Percentiles rank a stretch among this genome's conserved stretches.
Evolutionary conservation across 2,888 invertebrate species (phyloP).

Genomic region (Xestia sexstrigata): DNA sequence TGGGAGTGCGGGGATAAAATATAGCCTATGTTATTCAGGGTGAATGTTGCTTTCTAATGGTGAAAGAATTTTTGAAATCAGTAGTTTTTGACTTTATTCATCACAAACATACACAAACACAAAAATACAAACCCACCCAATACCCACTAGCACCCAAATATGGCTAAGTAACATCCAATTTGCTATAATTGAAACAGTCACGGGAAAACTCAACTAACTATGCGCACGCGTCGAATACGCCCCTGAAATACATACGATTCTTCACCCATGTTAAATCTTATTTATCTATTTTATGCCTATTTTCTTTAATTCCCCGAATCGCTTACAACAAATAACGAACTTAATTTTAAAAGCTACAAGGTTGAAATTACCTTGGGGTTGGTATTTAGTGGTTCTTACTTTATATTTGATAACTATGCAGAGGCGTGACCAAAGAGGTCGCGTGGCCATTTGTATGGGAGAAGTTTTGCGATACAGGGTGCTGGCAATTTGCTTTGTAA

Average conservation of each 20-base stretch:
- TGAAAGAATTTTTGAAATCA: too few relatives aligned
- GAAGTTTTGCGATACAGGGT: constrained; percentile 77
- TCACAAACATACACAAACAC: too few relatives aligned
- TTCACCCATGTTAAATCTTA: constrained; percentile 80
- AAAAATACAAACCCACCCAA: too few relatives aligned
- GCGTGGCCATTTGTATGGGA: constrained; percentile 88
- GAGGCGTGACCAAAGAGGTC: constrained; percentile 82
- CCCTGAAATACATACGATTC: constrained; percentile 83
- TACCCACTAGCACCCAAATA: constrained; percentile 41
- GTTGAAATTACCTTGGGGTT: constrained; percentile 26
- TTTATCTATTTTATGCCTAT: constrained; percentile 85
- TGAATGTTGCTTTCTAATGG: too few relatives aligned
- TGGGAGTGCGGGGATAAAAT: too few relatives aligned
- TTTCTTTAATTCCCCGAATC: constrained; percentile 39
- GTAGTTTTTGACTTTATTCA: too few relatives aligned
- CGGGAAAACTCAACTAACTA: constrained; percentile 84
- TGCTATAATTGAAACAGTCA: constrained; percentile 79
- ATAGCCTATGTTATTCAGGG: too few relatives aligned
- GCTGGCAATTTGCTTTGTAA: constrained; percentile 69
- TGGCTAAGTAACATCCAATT: constrained; percentile 58
- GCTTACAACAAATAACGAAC: neutral
- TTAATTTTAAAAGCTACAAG: rapidly evolving
- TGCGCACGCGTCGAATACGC: constrained; percentile 84
- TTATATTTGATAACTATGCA: constrained; percentile 60
- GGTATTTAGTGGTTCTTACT: constrained; percentile 20